These are phyloP conservation scores for Aplochiton taeniatus DNA, from an alignment of 2,797 vertebrate genomes.

Conservation along the genomic window DNA sequence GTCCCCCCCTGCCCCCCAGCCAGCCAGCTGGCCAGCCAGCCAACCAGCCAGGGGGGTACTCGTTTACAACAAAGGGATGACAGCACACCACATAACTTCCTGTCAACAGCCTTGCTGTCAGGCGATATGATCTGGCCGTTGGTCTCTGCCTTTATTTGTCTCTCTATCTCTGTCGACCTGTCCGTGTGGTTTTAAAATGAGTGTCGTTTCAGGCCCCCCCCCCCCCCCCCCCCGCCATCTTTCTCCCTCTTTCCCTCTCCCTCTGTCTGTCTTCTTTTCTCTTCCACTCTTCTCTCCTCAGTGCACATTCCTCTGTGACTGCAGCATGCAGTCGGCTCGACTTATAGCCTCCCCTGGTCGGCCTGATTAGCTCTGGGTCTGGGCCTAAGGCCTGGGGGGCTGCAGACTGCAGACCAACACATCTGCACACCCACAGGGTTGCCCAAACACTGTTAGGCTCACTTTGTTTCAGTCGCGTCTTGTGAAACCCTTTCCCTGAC, in stretches of 20 bases:
- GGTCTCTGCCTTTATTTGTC: neutral
- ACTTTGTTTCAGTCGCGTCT: too few species aligned
- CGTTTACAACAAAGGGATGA: constrained; percentile 23
- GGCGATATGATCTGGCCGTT: neutral
- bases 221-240: neutral
- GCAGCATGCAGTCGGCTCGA: constrained; percentile 53
- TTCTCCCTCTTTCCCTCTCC: constrained; percentile 23
- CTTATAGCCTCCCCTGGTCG: constrained; percentile 40
- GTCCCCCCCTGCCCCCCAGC: too few species aligned
- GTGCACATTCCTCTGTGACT: constrained; percentile 61
- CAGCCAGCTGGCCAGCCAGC: too few species aligned
- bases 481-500: too few species aligned
- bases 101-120: neutral
- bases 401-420: neutral
- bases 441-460: constrained; percentile 12
- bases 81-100: constrained; percentile 11
- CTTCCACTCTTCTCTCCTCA: constrained; percentile 28
- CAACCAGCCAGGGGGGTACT: constrained; percentile 13
- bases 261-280: too few species aligned
- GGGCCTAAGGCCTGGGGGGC: constrained; percentile 20
- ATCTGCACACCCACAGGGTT: constrained; percentile 7
- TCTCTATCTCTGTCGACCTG: constrained; percentile 3
- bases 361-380: constrained; percentile 50
- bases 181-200: neutral
- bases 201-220: neutral